A percentile compares a stretch with the other conserved stretches of the same genome.
phyloP scores from a whole-genome alignment of 2,888 invertebrate genomes.

The Pterostichus madidus region DNA sequence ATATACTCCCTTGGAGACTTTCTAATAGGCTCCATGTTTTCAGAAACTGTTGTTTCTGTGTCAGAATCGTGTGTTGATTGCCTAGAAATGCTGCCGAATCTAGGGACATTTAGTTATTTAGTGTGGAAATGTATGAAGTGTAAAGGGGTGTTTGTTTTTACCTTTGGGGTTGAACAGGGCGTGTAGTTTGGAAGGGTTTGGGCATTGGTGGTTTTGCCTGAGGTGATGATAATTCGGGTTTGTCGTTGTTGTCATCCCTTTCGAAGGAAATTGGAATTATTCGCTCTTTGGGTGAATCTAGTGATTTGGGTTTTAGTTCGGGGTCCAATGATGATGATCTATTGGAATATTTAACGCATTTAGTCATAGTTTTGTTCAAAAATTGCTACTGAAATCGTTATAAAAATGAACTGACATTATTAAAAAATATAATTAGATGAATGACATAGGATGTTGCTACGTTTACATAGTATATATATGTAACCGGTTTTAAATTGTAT shows the following conservation, averaged over 20 bases:
- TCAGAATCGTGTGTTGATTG: conserved; percentile 87
- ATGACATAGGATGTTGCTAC: no score
- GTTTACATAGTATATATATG: no score
- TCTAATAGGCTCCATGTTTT: conserved; percentile 86
- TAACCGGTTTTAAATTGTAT: no score
- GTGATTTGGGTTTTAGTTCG: conserved; percentile 72
- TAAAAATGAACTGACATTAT: no score
- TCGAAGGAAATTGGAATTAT: conserved; percentile 84
- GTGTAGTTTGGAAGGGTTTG: conserved; percentile 77
- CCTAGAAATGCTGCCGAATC: conserved; percentile 78
- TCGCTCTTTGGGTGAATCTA: conserved; percentile 79
- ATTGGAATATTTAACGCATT: neutral
- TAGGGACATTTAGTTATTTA: conserved; percentile 67
- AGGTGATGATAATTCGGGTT: conserved; percentile 73
- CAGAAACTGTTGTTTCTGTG: conserved; percentile 80
- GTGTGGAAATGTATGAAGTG: neutral
- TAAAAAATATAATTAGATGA: no score
- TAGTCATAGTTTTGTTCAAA: neutral
- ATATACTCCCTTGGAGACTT: conserved; percentile 95
- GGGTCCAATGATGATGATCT: conserved; percentile 82
- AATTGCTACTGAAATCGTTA: no score
- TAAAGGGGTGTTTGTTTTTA: conserved; percentile 53
- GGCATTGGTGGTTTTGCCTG: conserved; percentile 77
- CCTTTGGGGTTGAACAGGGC: conserved; percentile 76
- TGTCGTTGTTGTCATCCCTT: conserved; percentile 73